Evolutionary conservation across 2,113 vertebrate species (phyloP).

Genomic region (Cervus canadensis): DNA sequence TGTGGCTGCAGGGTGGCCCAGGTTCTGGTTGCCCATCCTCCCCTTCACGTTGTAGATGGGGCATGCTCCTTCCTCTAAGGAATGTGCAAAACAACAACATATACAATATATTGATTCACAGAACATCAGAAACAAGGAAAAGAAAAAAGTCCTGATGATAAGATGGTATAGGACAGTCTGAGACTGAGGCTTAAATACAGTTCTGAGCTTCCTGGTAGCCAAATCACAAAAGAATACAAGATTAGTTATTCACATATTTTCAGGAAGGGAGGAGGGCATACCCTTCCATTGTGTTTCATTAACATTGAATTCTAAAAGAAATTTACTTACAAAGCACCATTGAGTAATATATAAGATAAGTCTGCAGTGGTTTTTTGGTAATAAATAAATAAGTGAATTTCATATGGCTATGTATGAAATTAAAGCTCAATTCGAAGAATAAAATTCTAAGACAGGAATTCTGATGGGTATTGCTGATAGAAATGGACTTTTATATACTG

Average conservation of each 20-base stretch:
- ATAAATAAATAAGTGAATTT: not conserved
- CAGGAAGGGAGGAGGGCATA: not conserved
- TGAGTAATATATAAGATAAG: not conserved
- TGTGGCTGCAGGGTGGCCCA: not conserved
- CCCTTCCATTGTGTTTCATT: not conserved
- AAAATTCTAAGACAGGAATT: not conserved
- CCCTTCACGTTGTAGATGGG: not conserved
- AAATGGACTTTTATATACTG: not conserved
- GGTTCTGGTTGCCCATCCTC: not conserved
- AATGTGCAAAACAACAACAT: not conserved
- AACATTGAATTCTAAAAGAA: not conserved
- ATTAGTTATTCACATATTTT: not conserved
- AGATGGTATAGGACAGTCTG: not conserved
- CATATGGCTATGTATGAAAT: not conserved
- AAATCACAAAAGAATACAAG: not conserved
- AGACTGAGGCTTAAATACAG: not conserved
- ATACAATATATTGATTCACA: not conserved
- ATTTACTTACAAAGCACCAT: not conserved
- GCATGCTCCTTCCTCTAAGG: not conserved
- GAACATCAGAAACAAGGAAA: not conserved
- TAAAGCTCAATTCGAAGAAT: not conserved
- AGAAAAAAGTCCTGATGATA: not conserved
- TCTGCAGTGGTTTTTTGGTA: not conserved
- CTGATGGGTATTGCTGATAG: too few species aligned
- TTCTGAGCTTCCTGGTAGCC: not conserved